Base-by-base conservation (phyloP, 2,888 invertebrate genomes). In the Synergus japonicus region DNA sequence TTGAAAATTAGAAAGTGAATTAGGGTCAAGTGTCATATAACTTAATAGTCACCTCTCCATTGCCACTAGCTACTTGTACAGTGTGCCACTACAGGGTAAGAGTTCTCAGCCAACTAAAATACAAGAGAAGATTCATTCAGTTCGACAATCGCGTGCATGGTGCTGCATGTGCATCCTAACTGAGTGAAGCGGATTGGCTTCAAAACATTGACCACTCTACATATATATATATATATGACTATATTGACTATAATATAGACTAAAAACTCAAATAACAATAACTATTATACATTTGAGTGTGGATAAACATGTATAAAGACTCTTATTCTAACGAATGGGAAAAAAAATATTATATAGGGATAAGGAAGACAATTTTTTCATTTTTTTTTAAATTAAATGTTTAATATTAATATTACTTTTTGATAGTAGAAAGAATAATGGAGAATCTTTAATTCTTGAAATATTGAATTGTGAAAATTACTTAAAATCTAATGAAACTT, bases 11-110 rank as follows among this genome's bases (percentile, higher is more conserved):
- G 76, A 18, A 76, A 58, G 43, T 73, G 58, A 65, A 77, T 41
- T n/a, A 29, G 69, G 76, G n/a, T 60, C 60, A 69, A 78, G 76
- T 78, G 43, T 77, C 69, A 60, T 60, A 79, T 69, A 82, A 80
- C 80, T 78, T 79, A 80, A 85, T 85, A 85, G 83, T 85, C 85
- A 85, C 85, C 85, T 85, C 85, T 82, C 78, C 83, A 85, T 85
- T 82, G 78, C 76, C 78, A 76, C 64, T 29, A 29, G 22, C 22
- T 78, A 81, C 81, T 81, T 81, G 81, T 78, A 81, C 79, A 80
- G 82, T 83, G 82, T 83, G 82, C 80, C 83, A 84, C 84, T 85
- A 83, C 85, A 78, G 77, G 82, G 79, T 85, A 83, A 81, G 82
- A 79, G 84, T 77, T 80, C 77, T 83, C 83, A 83, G 84, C 66